phyloP scores from a whole-genome alignment of 2,113 vertebrate genomes.

The Nestor notabilis region DNA sequence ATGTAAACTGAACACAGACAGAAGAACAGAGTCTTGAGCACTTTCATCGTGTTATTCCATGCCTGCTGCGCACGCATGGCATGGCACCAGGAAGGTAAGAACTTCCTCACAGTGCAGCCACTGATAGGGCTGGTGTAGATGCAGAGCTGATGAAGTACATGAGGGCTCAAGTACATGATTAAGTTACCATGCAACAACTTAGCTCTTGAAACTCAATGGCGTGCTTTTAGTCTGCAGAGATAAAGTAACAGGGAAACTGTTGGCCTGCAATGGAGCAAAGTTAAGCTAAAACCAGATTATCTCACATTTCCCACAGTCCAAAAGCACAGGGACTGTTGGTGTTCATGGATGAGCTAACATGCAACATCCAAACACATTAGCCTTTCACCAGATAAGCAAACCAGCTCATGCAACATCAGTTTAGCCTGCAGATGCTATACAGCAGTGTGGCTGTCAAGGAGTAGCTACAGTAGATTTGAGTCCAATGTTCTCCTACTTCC shows the following conservation, averaged over 20 bases:
- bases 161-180: background rate
- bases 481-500: background rate
- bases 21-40: constrained; percentile 18
- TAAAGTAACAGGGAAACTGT: background rate
- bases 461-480: background rate
- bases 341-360: background rate
- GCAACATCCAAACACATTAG: background rate
- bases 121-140: background rate
- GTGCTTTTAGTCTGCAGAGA: background rate
- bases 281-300: background rate
- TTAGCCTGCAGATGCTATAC: background rate
- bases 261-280: background rate
- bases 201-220: background rate
- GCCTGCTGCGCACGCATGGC: constrained; percentile 5
- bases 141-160: background rate
- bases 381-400: background rate
- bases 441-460: background rate
- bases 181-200: background rate
- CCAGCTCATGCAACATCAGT: background rate
- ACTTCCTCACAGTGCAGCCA: background rate
- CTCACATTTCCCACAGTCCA: background rate
- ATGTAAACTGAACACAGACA: constrained; percentile 49
- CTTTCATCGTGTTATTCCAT: background rate
- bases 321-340: background rate
- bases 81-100: background rate